These are phyloP conservation scores for Eledone cirrhosa DNA, from an alignment of 2,888 invertebrate species.

Conservation along the genomic window DNA sequence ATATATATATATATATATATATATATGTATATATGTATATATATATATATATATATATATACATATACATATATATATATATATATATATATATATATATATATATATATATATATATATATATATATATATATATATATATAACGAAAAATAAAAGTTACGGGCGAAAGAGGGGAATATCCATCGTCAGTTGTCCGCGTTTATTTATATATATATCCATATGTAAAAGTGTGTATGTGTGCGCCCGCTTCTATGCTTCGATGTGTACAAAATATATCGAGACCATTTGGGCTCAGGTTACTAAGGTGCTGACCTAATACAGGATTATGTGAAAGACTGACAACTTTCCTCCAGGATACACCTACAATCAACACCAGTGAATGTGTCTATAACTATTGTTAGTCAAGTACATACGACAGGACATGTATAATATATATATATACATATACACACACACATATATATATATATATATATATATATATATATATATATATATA, in stretches of 20 bases:
- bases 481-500: too few species aligned
- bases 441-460: too few species aligned
- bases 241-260: background rate
- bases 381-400: too few species aligned
- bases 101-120: background rate
- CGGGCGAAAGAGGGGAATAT: too few species aligned
- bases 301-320: background rate
- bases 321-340: background rate
- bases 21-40: background rate
- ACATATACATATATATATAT: background rate
- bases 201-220: too few species aligned
- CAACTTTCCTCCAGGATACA: too few species aligned
- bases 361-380: too few species aligned
- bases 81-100: background rate
- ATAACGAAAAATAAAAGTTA: too few species aligned
- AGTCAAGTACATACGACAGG: too few species aligned
- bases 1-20: background rate
- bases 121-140: conserved; percentile 6
- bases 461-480: too few species aligned
- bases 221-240: background rate
- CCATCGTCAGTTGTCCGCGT: background rate
- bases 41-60: background rate
- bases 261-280: background rate
- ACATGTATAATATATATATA: too few species aligned
- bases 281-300: background rate